Base-by-base conservation (phyloP, 1,140 invertebrate genomes). In the Bombus sylvicola region DNA sequence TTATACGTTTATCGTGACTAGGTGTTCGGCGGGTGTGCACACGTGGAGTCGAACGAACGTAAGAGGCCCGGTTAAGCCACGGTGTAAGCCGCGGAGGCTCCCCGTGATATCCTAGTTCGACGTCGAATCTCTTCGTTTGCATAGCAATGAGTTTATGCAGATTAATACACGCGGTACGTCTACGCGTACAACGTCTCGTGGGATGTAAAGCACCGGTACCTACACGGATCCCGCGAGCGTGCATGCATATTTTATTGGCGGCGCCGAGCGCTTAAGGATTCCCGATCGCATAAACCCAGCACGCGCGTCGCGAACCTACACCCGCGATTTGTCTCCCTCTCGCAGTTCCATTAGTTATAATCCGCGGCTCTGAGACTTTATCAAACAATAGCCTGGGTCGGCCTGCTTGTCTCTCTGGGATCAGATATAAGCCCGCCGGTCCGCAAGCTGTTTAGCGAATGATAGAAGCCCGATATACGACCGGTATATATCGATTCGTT, bases 81-180 rank as follows among this genome's bases (percentile, higher is more conserved):
- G 79, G 57, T 81, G 82, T 91, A 91, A 87, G 89, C 89, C 88
- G 66, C 89, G 89, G 83, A 81, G 89, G 88, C 89, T 88, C 59
- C 83, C 62, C 81, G 76, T 83, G 90, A 86, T 90, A 91, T 91
- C 87, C 93, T 92, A 90, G 92, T 93, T 94, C 88, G 91, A 92
- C 88, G 89, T 92, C 90, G 93, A 93, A 92, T 93, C 92, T 93
- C 93, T 93, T 92, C 91, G 94, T 95, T 95, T 95, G 94, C 94
- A 95, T 95, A 93, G 94, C 93, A 94, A 95, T 95, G 94, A 95
- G 94, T 94, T 95, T 95, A 95, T 95, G 94, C 93, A 95, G 94
- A 95, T 95, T 94, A 94, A 94, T 94, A 94, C 93, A 93, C 91
- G 92, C 87, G 93, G 93, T 92, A 89, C 88, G 88, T 89, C 83